Base-by-base conservation (phyloP, 1,140 invertebrate genomes). In the Subanguina moxae region DNA sequence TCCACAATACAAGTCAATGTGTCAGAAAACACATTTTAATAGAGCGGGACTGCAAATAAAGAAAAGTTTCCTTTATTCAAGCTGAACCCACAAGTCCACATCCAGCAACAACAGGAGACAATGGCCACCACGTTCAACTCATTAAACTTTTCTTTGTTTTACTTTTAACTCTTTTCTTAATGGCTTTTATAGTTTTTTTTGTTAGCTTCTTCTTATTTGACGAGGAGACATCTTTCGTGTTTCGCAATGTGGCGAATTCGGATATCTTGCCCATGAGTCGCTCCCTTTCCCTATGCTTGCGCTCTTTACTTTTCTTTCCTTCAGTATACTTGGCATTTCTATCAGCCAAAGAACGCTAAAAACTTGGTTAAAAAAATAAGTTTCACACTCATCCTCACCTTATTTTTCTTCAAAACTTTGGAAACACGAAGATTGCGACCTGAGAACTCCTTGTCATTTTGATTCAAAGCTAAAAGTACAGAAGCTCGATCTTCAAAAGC, bases 1-100 rank as follows among this genome's bases (percentile, higher is more conserved):
- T 69, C 68, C 8, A 17, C 62, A 67, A 69, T 69, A 46, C 3
- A 69, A 66, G 32, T 69, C 27, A 28, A 67, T 38, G 27, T 69
- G 7, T 45, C 67, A 13, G 23, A 58, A 11, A 25, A 58, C 30
- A 11, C 43, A 45, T 45, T 45, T 45, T 45, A 45, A 13, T 45
- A 11, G 43, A 13, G 11, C n/a, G n/a, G n/a, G 11, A 45, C 11
- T 13, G 11, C 43, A 45, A 45, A 11, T 45, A 13, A 45, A 45
- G 11, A 19, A 52, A 19, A 52, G 32, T 38, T 38, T 57, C 11
- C 21, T 25, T 25, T 28, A 30, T 57, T 57, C 11, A 57, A 57
- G 21, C 3, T 25, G 15, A 46, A 19, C 28, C 27, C 46, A 52
- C 48, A 52, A 52, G 15, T 21, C 8, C 17, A 1, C 17, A 15